Percentiles rank a stretch among this genome's conserved stretches.
Evolutionary conservation across 2,888 invertebrate species (phyloP).

Genomic region (Brenthis ino): DNA sequence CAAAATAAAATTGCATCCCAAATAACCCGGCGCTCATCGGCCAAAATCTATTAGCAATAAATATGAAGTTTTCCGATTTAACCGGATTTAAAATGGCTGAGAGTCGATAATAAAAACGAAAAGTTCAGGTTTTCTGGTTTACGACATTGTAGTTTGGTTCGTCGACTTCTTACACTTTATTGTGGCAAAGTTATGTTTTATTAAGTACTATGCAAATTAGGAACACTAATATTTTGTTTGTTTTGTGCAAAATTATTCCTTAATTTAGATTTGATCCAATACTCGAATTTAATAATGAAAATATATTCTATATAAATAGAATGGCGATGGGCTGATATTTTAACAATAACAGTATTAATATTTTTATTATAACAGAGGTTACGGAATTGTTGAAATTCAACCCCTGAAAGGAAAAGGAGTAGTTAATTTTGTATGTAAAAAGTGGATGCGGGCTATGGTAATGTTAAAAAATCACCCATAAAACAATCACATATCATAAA

Average conservation of each 20-base stretch:
- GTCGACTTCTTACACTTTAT: constrained; percentile 37
- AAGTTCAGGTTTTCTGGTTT: constrained; percentile 71
- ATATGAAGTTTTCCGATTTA: constrained; percentile 82
- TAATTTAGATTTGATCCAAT: not conserved
- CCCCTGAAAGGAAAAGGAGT: no score
- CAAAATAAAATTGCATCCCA: constrained; percentile 82
- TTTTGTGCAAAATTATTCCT: not conserved
- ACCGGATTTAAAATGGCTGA: constrained; percentile 74
- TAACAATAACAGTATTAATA: no score
- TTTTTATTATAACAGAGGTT: no score
- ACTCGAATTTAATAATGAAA: no score
- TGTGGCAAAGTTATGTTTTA: constrained; percentile 8
- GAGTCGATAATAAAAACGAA: constrained; percentile 59
- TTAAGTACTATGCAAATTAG: not conserved
- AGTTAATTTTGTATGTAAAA: no score
- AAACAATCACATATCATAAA: no score
- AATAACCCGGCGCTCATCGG: constrained; percentile 78
- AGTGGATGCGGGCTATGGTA: no score
- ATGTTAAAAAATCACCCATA: no score
- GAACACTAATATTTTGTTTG: not conserved
- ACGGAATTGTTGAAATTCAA: no score
- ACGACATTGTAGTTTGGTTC: constrained; percentile 68
- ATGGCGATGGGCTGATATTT: no score
- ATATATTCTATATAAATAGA: no score
- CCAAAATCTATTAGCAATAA: constrained; percentile 82